Conservation (phyloP, 2,797 vertebrate genomes). For the Gallinago stenura region DNA sequence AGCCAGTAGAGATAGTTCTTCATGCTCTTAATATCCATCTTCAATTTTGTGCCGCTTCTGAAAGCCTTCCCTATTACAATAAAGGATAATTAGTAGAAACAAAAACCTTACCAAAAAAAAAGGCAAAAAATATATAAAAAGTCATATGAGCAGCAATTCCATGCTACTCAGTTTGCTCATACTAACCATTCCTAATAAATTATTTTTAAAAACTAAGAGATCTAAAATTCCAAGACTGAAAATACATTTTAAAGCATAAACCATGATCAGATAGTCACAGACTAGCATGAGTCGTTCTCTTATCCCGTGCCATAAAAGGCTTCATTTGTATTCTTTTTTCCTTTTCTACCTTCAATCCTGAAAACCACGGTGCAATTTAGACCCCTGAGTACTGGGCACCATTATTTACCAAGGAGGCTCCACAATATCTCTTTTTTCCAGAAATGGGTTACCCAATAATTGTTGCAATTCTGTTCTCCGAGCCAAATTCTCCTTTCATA, state of each 20-base stretch:
- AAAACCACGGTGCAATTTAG: not conserved
- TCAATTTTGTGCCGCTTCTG: not conserved
- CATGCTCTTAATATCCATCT: constrained; percentile 83
- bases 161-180: not conserved
- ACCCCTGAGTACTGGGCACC: not conserved
- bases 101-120: not conserved
- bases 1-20: constrained; percentile 87
- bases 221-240: not conserved
- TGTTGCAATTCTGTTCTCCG: not conserved
- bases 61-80: not conserved
- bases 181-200: not conserved
- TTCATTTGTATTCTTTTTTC: not conserved
- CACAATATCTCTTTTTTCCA: not conserved
- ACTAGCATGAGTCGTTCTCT: not conserved
- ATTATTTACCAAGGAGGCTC: not conserved
- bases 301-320: not conserved
- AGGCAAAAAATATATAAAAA: not conserved
- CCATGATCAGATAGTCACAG: not conserved
- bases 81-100: not conserved
- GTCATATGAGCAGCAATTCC: not conserved
- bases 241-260: not conserved
- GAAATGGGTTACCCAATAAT: not conserved
- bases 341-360: not conserved
- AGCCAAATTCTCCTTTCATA: not conserved
- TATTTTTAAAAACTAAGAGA: not conserved